These are phyloP conservation scores for Charaxes varanes DNA, from an alignment of 1,140 invertebrate species.

Conservation along the genomic window DNA sequence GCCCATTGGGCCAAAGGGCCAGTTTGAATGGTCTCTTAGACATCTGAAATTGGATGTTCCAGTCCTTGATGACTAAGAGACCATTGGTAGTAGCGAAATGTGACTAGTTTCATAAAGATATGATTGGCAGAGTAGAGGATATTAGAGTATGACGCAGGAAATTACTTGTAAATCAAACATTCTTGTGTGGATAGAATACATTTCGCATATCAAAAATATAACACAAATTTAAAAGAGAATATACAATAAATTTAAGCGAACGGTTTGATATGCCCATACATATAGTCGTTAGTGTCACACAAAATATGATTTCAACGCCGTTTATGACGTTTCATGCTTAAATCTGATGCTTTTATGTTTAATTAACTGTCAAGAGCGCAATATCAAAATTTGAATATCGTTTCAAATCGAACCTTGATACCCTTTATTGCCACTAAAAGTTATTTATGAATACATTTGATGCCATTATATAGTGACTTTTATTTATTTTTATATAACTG, in stretches of 20 bases:
- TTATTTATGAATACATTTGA: slow-evolving; percentile 18
- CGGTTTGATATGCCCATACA: slow-evolving; percentile 7
- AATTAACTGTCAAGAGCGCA: slow-evolving; percentile 28
- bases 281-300: slow-evolving; percentile 26
- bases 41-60: too few species aligned
- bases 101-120: too few species aligned
- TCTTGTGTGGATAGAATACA: too few species aligned
- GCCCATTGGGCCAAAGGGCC: too few species aligned
- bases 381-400: slow-evolving; percentile 27
- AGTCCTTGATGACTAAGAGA: too few species aligned
- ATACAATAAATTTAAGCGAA: background rate
- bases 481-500: slow-evolving; percentile 12
- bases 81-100: too few species aligned
- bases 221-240: background rate
- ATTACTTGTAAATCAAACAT: too few species aligned
- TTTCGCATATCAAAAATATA: too few species aligned
- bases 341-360: slow-evolving; percentile 22
- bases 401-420: slow-evolving; percentile 19
- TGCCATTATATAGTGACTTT: slow-evolving; percentile 6
- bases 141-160: too few species aligned
- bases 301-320: slow-evolving; percentile 33
- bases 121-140: too few species aligned
- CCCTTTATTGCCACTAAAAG: slow-evolving; percentile 22
- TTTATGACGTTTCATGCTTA: slow-evolving; percentile 25
- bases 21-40: too few species aligned